Conservation (phyloP, 2,797 vertebrate species). For the Notolabrus celidotus region DNA sequence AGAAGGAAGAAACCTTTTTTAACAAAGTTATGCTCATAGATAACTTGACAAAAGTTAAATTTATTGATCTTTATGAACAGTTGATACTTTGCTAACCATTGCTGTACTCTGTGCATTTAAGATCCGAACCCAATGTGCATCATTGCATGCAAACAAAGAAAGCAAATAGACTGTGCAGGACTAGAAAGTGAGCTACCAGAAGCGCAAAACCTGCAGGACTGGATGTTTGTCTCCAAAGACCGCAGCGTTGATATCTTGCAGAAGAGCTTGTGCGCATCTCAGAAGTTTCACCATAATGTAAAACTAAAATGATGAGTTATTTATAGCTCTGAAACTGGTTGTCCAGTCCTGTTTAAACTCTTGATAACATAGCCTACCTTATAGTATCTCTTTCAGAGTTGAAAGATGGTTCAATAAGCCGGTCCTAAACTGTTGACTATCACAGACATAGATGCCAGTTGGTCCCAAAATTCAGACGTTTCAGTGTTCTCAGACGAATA, state of each 20-base stretch:
- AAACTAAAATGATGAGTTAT: no score
- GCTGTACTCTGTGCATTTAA: background rate
- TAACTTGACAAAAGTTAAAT: slow-evolving; percentile 20
- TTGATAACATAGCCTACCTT: slow-evolving; percentile 28
- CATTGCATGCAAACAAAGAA: background rate
- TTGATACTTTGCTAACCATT: background rate
- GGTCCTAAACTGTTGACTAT: slow-evolving; percentile 34
- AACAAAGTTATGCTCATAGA: background rate
- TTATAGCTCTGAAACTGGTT: background rate
- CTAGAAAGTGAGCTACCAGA: background rate
- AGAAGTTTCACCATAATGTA: background rate
- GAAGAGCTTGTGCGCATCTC: slow-evolving; percentile 4
- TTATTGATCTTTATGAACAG: background rate
- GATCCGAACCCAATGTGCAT: background rate
- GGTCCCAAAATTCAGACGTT: background rate
- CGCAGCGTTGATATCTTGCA: slow-evolving; percentile 5
- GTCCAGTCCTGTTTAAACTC: background rate
- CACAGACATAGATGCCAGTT: slow-evolving; percentile 13
- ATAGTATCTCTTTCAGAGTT: slow-evolving; percentile 17
- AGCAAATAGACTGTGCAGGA: background rate
- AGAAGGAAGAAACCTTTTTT: background rate
- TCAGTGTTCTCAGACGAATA: background rate
- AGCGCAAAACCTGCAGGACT: slow-evolving; percentile 37
- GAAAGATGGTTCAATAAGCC: slow-evolving; percentile 21
- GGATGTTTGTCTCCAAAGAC: slow-evolving; percentile 22